phyloP scores from a whole-genome alignment of 2,113 vertebrate genomes.

The Cathartes aura region DNA sequence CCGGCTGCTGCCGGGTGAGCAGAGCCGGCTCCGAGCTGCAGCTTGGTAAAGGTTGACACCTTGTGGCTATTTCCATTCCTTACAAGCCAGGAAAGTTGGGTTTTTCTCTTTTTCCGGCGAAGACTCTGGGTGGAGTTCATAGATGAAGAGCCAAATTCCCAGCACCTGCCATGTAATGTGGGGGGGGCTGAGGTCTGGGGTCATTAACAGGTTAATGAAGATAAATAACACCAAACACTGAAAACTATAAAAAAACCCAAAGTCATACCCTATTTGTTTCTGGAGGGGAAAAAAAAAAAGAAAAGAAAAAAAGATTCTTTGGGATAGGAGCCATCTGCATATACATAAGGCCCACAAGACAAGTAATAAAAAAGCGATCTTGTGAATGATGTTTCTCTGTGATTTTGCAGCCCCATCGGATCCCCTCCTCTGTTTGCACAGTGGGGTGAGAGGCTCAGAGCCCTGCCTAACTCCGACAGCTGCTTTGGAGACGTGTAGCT shows the following conservation, averaged over 20 bases:
- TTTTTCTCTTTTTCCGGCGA: accelerated
- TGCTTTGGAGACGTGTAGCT: background rate
- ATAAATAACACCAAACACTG: background rate
- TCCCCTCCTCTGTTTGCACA: background rate
- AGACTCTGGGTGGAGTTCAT: background rate
- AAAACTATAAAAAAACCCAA: background rate
- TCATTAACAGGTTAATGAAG: background rate
- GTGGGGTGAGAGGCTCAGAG: background rate
- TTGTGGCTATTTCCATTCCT: background rate
- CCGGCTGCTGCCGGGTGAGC: accelerated
- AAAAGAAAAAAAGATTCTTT: background rate
- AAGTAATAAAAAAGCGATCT: background rate
- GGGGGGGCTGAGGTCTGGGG: background rate
- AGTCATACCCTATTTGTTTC: background rate
- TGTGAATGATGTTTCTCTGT: background rate
- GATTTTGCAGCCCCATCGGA: background rate
- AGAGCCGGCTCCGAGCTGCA: accelerated
- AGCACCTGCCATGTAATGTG: background rate
- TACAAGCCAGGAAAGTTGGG: accelerated
- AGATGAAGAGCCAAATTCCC: background rate
- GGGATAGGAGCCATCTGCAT: background rate
- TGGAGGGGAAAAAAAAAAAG: accelerated
- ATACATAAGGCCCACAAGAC: background rate
- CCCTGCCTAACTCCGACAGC: background rate
- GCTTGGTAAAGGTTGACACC: slow-evolving; percentile 47